Base-by-base conservation (phyloP, 2,797 vertebrate species). In the Anabas testudineus region DNA sequence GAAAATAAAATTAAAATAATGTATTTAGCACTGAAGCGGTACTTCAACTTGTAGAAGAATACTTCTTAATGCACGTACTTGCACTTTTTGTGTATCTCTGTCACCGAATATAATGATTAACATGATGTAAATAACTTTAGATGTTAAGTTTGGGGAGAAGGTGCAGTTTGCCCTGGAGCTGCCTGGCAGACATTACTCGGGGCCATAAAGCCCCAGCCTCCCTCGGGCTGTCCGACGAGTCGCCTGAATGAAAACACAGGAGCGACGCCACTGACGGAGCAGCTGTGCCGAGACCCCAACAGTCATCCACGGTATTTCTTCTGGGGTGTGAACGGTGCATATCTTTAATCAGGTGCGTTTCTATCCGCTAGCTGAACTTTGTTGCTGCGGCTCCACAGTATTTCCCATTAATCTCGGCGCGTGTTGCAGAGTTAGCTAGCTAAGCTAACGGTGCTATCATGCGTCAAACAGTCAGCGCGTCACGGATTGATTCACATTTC, bases 181-280 rank as follows among this genome's bases (percentile, higher is more conserved):
- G 57, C 73, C 85, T 84, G 66, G 47, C 68, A 76, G 60, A 0
- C 34, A 0, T 0, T 0, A 0, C 2, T 18, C 21, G 42, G 88
- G 90, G 55, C 22, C 3, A 0, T 0, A 0, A 2, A 19, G 0
- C 1, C 0, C 12, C 1, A 6, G 0, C 0, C 0, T 0, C 0
- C 0, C 0, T 24, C 7, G 42, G 75, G 63, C 60, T 86, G 86
- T 71, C 84, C 71, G 15, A 19, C 4, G n/a, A 12, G 2, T 58
- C 58, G 93, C 94, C 92, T 93, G 93, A 84, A 67, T 82, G 61
- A 78, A 93, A 92, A 79, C 66, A 53, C 22, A 10, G 43, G 8
- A 82, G 75, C 69, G 73, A 76, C 84, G 74, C 58, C 52, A 42
- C 80, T n/a, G 19, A 26, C 58, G 54, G 37, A 32, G 69, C 71